Evolutionary conservation across 1,140 invertebrate genomes (phyloP), one percentile per base, ranked within the genome.

Genomic region (Vanessa tameamea): DNA sequence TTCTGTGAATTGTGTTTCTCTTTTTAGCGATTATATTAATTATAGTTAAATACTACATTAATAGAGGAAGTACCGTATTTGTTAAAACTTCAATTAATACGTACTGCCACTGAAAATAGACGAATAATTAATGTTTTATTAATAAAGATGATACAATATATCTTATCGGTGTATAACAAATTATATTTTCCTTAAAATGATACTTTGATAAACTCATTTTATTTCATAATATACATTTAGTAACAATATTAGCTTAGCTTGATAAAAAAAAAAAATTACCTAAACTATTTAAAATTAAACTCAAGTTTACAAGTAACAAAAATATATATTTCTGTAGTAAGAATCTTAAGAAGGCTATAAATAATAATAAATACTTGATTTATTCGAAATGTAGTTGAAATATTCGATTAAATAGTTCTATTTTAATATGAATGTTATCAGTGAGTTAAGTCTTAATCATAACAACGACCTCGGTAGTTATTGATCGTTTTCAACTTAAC

Each of bases 341-440:
- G 2, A 9, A 43, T 43, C 6, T 43, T 4, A 31, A 4, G 26
- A 6, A 31, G 26, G 26, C 26, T 31, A 31, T 3, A 31, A 50
- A 57, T 57, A 57, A 23, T 57, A 9, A 57, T 23, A 57, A 43
- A 20, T n/a, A 20, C 11, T 5, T 55, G 20, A 20, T 20, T 20
- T 20, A 55, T 16, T 55, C 20, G 53, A 23, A 16, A 23, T 55
- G 20, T 55, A 55, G 53, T 55, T 55, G 1, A 55, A 55, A 55
- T 23, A 57, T 43, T 43, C 9, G 16, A 57, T 23, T 13, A 3
- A 57, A 23, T 23, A 9, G 20, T 57, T 23, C 11, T 20, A 23
- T 23, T 57, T 23, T 23, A 57, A 20, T 57, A 23, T 57, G 53
- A 57, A 57, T 57, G 53, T 57, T 57, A 57, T 57, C 53, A 23